Percentiles rank a stretch among this genome's conserved stretches.
phyloP scores from a whole-genome alignment of 2,888 invertebrate genomes.

The Ichneumon xanthorius region DNA sequence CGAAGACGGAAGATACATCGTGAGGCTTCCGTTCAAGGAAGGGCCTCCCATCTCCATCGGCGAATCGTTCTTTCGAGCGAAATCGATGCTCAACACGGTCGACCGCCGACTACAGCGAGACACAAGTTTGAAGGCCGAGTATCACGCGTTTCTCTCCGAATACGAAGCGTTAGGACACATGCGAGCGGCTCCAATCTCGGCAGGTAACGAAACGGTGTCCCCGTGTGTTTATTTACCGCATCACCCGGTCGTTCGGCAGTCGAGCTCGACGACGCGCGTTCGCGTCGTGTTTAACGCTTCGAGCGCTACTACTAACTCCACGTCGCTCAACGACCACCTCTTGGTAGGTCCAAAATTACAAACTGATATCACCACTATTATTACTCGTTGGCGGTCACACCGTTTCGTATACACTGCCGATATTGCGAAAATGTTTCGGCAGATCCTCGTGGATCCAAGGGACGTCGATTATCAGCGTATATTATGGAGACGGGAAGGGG shows the following conservation, averaged over 20 bases:
- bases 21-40: background rate
- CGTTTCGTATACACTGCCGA: no score
- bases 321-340: no score
- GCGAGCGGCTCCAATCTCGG: background rate
- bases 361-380: no score
- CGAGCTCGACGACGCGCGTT: no score
- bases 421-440: no score
- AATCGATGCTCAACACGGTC: constrained; percentile 4
- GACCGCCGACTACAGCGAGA: constrained; percentile 17
- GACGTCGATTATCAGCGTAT: background rate
- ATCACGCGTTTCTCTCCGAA: constrained; percentile 30
- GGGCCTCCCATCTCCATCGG: background rate
- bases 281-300: no score
- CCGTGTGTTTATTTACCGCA: no score
- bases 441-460: no score
- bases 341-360: no score
- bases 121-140: background rate
- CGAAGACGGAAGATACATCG: background rate
- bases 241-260: no score
- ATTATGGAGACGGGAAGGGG: constrained; percentile 44
- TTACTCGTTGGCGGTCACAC: no score
- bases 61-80: background rate
- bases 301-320: no score
- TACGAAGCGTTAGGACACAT: constrained; percentile 12
- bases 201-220: constrained; percentile 3